Evolutionary conservation across 2,888 invertebrate genomes (phyloP).

Genomic region (Aphodius sticticus): DNA sequence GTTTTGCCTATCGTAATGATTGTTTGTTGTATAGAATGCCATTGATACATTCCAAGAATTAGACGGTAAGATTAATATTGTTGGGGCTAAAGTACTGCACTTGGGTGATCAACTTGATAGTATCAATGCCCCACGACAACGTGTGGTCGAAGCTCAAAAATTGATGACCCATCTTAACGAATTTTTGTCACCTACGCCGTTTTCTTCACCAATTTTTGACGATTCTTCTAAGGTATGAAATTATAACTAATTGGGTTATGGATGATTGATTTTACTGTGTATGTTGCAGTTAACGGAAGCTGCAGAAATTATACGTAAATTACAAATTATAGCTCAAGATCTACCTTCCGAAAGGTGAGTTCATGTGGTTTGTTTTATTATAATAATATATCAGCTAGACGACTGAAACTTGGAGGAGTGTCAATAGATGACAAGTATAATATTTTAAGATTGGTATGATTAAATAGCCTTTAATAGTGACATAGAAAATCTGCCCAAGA

Average conservation of each 20-base stretch:
- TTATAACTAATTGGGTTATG: not conserved
- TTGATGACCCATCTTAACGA: conserved; percentile 92
- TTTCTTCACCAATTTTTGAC: conserved; percentile 85
- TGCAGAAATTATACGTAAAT: conserved; percentile 96
- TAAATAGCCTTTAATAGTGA: too few relatives aligned
- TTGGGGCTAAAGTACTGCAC: conserved; percentile 97
- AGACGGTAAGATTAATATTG: conserved; percentile 95
- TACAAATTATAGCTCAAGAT: conserved; percentile 95
- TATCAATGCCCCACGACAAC: conserved; percentile 91
- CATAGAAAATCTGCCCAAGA: too few relatives aligned
- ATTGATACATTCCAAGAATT: conserved; percentile 90
- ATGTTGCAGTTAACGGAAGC: conserved; percentile 84
- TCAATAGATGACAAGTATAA: too few relatives aligned
- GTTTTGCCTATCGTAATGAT: not conserved
- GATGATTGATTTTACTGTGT: conserved; percentile 18
- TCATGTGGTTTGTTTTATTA: not conserved
- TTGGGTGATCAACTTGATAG: conserved; percentile 98
- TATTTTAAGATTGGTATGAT: too few relatives aligned
- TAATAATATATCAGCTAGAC: too few relatives aligned
- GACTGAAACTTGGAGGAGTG: too few relatives aligned
- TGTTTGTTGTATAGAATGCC: conserved; percentile 68
- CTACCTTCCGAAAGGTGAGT: conserved; percentile 81
- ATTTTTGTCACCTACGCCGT: conserved; percentile 86
- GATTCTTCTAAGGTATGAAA: conserved; percentile 76
- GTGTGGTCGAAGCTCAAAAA: conserved; percentile 94